phyloP scores from a whole-genome alignment of 2,113 vertebrate species.

The Sylvilagus bachmani region DNA sequence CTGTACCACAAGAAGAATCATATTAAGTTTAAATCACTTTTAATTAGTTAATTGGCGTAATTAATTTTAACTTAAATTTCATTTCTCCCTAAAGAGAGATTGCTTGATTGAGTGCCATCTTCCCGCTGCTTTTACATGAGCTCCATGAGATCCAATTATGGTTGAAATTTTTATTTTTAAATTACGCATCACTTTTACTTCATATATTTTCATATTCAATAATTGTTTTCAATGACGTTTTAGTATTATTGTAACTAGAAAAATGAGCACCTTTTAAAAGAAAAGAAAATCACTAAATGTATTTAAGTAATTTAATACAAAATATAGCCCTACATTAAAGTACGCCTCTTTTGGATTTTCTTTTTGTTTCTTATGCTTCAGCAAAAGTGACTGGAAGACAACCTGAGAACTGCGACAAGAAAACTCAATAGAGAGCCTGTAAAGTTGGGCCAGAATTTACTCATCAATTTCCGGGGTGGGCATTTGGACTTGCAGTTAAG shows the following conservation, averaged over 20 bases:
- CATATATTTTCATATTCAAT: neutral
- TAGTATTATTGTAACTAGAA: conserved; percentile 30
- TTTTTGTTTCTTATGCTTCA: neutral
- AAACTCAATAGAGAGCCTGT: neutral
- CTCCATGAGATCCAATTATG: neutral
- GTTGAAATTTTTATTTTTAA: neutral
- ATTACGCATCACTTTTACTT: neutral
- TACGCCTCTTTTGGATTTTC: neutral
- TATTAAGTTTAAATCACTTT: neutral
- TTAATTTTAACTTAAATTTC: neutral
- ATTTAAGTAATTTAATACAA: neutral
- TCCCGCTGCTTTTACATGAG: neutral
- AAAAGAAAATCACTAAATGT: conserved; percentile 1
- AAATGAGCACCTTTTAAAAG: neutral
- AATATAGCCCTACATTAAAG: neutral
- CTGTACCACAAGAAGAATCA: neutral
- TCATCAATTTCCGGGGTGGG: too few relatives aligned
- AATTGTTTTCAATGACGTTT: neutral
- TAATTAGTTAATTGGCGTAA: neutral
- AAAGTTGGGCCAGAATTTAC: neutral
- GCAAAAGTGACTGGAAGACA: neutral
- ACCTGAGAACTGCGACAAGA: neutral
- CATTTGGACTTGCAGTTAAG: too few relatives aligned
- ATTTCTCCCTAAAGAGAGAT: neutral
- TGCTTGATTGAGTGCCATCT: neutral